phyloP scores from a whole-genome alignment of 2,113 vertebrate genomes.

The Esox niger region DNA sequence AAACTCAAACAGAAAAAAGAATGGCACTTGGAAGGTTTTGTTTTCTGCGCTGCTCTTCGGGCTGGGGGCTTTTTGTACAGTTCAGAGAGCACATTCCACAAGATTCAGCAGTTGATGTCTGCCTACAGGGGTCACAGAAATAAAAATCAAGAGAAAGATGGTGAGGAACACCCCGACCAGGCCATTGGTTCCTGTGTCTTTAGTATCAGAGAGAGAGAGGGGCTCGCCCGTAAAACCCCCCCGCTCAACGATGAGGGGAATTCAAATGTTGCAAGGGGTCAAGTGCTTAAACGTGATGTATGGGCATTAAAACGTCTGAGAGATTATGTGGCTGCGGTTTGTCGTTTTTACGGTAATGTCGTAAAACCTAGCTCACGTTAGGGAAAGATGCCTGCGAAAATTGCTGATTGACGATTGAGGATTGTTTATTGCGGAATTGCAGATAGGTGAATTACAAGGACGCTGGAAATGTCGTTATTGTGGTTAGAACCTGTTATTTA shows the following conservation, averaged over 20 bases:
- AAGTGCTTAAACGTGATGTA: slow-evolving; percentile 20
- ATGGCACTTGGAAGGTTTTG: slow-evolving; percentile 92
- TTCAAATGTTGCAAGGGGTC: slow-evolving; percentile 32
- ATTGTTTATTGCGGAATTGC: slow-evolving; percentile 29
- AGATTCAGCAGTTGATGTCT: slow-evolving; percentile 82
- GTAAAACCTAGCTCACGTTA: background rate
- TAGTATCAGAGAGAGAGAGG: slow-evolving; percentile 23
- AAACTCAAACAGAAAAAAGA: slow-evolving; percentile 84
- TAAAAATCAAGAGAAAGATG: slow-evolving; percentile 50
- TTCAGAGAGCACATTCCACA: slow-evolving; percentile 95
- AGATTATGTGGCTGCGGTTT: slow-evolving; percentile 28
- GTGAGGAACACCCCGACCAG: slow-evolving; percentile 1
- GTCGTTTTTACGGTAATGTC: slow-evolving; percentile 9
- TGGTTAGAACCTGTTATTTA: slow-evolving; percentile 66
- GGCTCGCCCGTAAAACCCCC: slow-evolving; percentile 53
- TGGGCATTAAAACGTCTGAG: slow-evolving; percentile 38
- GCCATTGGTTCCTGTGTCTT: background rate
- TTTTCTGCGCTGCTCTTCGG: slow-evolving; percentile 85
- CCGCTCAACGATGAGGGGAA: slow-evolving; percentile 33
- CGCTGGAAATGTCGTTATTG: slow-evolving; percentile 58
- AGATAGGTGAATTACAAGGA: slow-evolving; percentile 37
- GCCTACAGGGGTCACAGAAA: slow-evolving; percentile 91
- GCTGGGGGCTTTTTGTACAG: slow-evolving; percentile 87
- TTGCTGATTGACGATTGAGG: slow-evolving; percentile 32
- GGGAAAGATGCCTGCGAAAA: slow-evolving; percentile 17